Percentiles rank a stretch among this genome's conserved stretches.
phyloP scores from a whole-genome alignment of 2,113 vertebrate species.

The Dromiciops gliroides region DNA sequence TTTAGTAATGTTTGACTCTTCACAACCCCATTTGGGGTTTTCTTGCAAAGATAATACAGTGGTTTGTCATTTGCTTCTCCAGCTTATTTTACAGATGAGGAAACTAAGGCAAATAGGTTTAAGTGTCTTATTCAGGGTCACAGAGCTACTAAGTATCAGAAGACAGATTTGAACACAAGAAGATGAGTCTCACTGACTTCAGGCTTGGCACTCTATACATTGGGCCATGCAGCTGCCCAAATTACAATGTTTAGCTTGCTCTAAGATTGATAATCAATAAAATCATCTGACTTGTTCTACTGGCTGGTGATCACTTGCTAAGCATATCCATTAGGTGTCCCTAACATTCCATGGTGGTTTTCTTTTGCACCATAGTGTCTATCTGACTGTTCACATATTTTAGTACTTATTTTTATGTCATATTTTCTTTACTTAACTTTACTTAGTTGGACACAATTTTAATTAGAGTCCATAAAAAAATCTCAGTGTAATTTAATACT shows the following conservation, averaged over 20 bases:
- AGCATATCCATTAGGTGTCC: neutral
- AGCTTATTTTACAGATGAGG: no score
- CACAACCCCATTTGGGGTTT: neutral
- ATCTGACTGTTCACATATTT: neutral
- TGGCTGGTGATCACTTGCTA: neutral
- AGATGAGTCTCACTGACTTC: no score
- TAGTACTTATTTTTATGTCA: neutral
- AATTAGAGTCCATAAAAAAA: neutral
- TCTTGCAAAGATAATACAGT: neutral
- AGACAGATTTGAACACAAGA: no score
- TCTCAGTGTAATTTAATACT: neutral
- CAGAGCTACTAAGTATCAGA: no score
- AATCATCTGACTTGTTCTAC: neutral
- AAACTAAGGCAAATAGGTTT: no score
- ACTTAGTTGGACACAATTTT: neutral
- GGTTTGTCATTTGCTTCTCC: neutral
- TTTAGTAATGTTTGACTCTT: neutral
- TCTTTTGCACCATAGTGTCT: neutral
- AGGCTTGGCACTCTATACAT: neutral
- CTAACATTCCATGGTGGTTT: neutral
- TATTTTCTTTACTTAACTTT: conserved; percentile 1
- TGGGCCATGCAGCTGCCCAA: neutral
- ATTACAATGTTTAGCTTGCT: neutral
- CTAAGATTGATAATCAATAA: neutral
- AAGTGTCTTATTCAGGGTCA: no score